phyloP scores from a whole-genome alignment of 2,113 vertebrate genomes.

The Scytalopus superciliaris region DNA sequence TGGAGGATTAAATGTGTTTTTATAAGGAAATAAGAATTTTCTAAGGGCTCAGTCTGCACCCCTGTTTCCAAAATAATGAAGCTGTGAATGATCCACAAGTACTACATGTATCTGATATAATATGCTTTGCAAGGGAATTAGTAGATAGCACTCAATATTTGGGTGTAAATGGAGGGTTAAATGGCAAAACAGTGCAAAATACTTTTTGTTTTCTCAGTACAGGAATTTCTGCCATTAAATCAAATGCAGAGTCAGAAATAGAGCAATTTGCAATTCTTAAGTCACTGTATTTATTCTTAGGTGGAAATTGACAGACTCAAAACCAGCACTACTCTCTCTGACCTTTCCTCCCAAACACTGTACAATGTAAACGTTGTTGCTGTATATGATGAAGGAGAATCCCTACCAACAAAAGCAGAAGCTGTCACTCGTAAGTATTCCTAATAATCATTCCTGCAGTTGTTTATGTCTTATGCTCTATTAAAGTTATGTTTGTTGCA shows the following conservation, averaged over 20 bases:
- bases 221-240: neutral
- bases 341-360: constrained; percentile 85
- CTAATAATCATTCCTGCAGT: neutral
- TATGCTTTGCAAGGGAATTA: neutral
- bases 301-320: constrained; percentile 80
- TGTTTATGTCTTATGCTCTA: neutral
- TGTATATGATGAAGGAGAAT: constrained; percentile 83
- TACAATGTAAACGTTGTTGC: constrained; percentile 87
- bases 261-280: neutral
- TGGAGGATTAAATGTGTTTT: neutral
- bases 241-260: neutral
- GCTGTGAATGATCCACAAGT: neutral
- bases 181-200: neutral
- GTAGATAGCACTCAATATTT: neutral
- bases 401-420: constrained; percentile 68
- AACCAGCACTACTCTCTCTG: constrained; percentile 74
- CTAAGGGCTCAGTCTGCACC: neutral
- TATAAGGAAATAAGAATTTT: neutral
- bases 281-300: constrained; percentile 61
- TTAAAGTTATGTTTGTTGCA: neutral
- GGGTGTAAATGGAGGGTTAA: neutral
- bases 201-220: neutral
- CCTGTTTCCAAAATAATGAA: neutral
- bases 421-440: constrained; percentile 86
- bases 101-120: neutral